Conservation (phyloP, 2,113 vertebrate genomes). For the Tetrao urogallus region DNA sequence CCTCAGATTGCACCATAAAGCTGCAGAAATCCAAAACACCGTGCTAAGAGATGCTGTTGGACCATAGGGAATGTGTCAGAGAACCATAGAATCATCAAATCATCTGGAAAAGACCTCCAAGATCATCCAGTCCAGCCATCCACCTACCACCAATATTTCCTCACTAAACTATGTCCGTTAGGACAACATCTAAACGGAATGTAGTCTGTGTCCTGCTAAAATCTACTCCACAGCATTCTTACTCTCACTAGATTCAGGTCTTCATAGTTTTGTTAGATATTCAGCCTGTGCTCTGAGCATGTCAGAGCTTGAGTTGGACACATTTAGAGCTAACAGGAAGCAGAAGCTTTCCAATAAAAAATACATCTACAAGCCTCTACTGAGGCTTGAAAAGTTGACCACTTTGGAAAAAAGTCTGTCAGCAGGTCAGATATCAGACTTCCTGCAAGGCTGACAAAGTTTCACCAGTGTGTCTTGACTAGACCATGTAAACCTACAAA, state of each 20-base stretch:
- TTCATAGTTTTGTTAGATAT: neutral
- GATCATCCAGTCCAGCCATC: no score
- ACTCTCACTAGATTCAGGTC: neutral
- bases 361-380: neutral
- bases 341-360: neutral
- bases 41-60: neutral
- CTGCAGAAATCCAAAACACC: neutral
- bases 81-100: no score
- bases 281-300: neutral
- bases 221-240: neutral
- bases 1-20: neutral
- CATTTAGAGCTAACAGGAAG: neutral
- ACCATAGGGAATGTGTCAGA: neutral
- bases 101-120: no score
- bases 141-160: no score
- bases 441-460: neutral
- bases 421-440: neutral
- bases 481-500: accelerated
- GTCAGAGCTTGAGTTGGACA: neutral
- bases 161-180: no score
- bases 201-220: neutral
- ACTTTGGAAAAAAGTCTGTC: neutral
- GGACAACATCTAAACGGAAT: no score
- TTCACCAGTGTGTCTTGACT: neutral
- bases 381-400: neutral